A percentile compares a stretch with the other conserved stretches of the same genome.
Conservation (phyloP, 2,113 vertebrate species). For the Spheniscus mendiculus region DNA sequence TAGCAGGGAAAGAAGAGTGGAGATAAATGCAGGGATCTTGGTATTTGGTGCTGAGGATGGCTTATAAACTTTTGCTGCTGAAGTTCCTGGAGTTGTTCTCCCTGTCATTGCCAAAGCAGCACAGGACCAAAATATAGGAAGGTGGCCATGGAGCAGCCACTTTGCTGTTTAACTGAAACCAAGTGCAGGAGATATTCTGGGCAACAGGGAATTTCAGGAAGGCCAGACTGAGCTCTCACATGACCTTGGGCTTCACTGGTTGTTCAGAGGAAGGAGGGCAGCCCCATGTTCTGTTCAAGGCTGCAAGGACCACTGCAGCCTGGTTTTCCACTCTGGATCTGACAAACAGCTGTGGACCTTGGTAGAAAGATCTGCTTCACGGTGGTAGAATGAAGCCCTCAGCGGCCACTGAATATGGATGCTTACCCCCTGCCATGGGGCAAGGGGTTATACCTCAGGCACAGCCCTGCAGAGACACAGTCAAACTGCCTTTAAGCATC, state of each 20-base stretch:
- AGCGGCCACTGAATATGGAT: neutral
- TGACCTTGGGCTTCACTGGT: neutral
- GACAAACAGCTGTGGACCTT: neutral
- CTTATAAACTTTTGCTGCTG: neutral
- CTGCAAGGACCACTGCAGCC: neutral
- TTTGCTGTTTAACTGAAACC: neutral
- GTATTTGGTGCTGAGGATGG: neutral
- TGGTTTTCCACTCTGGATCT: neutral
- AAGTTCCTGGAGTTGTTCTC: neutral
- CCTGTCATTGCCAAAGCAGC: neutral
- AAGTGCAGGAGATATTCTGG: neutral
- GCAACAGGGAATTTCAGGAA: neutral
- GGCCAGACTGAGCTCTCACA: neutral
- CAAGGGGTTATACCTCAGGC: neutral
- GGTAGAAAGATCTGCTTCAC: neutral
- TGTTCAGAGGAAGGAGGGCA: neutral
- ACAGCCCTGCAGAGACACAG: neutral
- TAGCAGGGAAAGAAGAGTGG: neutral
- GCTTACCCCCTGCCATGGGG: rapidly evolving
- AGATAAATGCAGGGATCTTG: neutral
- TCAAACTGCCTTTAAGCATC: neutral
- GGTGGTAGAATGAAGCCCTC: neutral
- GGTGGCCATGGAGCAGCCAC: neutral
- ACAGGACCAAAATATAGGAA: neutral
- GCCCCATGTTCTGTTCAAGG: neutral